These are phyloP conservation scores for Enteromius fasciolatus DNA, from an alignment of 2,797 vertebrate genomes.

Conservation along the genomic window DNA sequence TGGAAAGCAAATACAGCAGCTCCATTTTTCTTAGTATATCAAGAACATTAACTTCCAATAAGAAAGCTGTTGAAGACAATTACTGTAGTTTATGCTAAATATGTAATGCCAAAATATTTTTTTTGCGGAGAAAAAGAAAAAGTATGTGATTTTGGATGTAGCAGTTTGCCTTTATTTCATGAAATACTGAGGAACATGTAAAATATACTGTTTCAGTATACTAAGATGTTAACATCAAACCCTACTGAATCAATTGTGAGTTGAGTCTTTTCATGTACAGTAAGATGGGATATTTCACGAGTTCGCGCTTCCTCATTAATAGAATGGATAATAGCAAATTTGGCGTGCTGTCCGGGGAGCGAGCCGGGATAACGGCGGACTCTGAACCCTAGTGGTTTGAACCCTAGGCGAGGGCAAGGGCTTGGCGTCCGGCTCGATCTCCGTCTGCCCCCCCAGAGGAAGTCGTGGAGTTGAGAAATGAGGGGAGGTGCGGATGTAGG, in stretches of 20 bases:
- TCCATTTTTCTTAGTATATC: not conserved
- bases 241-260: not conserved
- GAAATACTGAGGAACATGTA: not conserved
- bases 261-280: not conserved
- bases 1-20: slow-evolving; percentile 1
- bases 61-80: not conserved
- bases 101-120: not conserved
- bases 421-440: no score
- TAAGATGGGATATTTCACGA: no score
- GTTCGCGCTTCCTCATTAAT: no score
- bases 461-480: no score
- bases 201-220: not conserved
- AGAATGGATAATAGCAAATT: no score
- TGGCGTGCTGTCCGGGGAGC: no score
- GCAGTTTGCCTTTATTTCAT: not conserved
- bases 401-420: no score
- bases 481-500: no score
- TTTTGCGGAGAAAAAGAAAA: not conserved
- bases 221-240: not conserved
- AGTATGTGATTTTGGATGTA: not conserved
- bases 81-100: not conserved
- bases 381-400: no score
- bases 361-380: no score
- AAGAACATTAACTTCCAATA: not conserved
- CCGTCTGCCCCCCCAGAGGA: no score